Evolutionary conservation across 2,113 vertebrate genomes (phyloP).

Genomic region (Ophthalmolycus amberensis): DNA sequence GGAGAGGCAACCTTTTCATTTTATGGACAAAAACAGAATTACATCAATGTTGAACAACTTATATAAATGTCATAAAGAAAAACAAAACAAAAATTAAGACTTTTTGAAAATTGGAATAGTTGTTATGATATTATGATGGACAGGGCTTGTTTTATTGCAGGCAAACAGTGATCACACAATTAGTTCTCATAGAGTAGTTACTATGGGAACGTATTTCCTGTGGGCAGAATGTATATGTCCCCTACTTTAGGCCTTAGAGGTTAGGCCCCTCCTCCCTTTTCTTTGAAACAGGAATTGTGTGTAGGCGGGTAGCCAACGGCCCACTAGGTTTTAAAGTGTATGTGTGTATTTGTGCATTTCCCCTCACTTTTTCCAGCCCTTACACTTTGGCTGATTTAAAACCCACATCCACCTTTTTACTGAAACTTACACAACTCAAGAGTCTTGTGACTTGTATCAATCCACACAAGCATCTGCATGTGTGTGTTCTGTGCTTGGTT

Average conservation of each 20-base stretch:
- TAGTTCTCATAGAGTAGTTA: background rate
- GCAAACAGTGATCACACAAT: background rate
- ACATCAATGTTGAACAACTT: background rate
- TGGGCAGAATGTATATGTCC: constrained; percentile 31
- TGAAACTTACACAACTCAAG: background rate
- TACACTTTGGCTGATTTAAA: background rate
- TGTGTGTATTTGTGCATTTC: constrained; percentile 8
- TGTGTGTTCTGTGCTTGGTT: background rate
- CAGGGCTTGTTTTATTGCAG: background rate
- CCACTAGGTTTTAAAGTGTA: constrained; percentile 11
- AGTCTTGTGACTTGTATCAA: background rate
- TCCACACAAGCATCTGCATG: background rate
- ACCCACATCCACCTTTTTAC: background rate
- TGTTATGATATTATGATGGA: background rate
- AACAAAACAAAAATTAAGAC: background rate
- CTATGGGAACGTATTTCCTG: background rate
- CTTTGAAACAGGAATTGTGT: constrained; percentile 66
- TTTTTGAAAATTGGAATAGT: background rate
- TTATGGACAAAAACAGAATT: background rate
- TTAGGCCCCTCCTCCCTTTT: constrained; percentile 9
- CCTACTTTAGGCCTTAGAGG: background rate
- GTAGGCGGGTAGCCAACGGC: constrained; percentile 50
- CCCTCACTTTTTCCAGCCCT: constrained; percentile 15
- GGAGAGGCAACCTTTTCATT: background rate
- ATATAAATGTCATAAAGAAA: background rate